These are phyloP conservation scores for Thymallus thymallus DNA, from an alignment of 2,113 vertebrate genomes.

Conservation along the genomic window DNA sequence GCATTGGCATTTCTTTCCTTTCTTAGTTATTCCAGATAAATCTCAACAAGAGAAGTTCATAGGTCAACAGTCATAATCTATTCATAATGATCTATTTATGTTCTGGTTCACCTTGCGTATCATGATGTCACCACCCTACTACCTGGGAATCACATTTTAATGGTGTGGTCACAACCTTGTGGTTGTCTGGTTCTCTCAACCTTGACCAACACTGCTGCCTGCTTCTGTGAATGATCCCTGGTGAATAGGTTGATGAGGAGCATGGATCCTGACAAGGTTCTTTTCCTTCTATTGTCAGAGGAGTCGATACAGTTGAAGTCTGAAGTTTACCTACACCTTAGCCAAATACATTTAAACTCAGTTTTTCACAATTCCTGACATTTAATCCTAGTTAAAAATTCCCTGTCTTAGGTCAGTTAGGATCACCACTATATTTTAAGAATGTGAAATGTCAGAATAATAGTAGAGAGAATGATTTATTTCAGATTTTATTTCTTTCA, in stretches of 20 bases:
- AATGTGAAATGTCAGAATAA: no score
- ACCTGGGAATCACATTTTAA: not conserved
- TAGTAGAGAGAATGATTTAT: no score
- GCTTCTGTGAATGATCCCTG: not conserved
- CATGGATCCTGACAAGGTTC: not conserved
- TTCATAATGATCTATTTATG: conserved; percentile 4
- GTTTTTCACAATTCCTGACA: no score
- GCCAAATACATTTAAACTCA: no score
- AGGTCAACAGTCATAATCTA: not conserved
- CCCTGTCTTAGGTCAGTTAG: no score
- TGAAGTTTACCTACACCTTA: no score
- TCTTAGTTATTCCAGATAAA: no score
- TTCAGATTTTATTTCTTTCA: no score
- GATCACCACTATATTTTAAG: no score
- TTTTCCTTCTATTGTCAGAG: not conserved
- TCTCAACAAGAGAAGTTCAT: not conserved
- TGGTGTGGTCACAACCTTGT: not conserved
- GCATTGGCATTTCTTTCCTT: not conserved
- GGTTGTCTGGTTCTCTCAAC: not conserved
- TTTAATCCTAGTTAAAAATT: no score
- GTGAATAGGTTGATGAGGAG: not conserved
- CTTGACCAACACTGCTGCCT: not conserved
- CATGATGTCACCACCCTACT: not conserved
- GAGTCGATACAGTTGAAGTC: no score
- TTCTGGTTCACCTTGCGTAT: not conserved